phyloP scores from a whole-genome alignment of 1,140 invertebrate genomes.

The Heliconius nattereri region DNA sequence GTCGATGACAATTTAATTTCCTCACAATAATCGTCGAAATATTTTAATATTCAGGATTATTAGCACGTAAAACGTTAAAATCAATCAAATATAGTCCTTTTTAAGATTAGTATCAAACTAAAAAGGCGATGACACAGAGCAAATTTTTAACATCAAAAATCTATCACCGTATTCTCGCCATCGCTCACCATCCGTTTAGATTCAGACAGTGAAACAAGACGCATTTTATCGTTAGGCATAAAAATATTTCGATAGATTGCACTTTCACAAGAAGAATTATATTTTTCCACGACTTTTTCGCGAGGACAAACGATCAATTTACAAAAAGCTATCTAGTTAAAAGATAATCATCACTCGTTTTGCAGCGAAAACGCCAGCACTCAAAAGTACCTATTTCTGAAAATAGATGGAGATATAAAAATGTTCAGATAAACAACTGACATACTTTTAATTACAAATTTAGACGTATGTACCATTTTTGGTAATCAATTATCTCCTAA shows the following conservation, averaged over 20 bases:
- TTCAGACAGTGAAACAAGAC: constrained; percentile 69
- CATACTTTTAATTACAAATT: constrained; percentile 49
- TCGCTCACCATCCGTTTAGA: constrained; percentile 78
- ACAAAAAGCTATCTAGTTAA: constrained; percentile 74
- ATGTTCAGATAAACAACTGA: constrained; percentile 65
- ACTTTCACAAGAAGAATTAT: constrained; percentile 69
- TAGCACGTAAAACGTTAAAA: constrained; percentile 68
- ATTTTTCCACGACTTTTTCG: constrained; percentile 64
- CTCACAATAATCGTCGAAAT: constrained; percentile 67
- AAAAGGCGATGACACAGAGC: constrained; percentile 77
- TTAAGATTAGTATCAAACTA: constrained; percentile 66
- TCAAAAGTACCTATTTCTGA: constrained; percentile 81
- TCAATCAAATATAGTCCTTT: constrained; percentile 64
- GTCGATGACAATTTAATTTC: constrained; percentile 80
- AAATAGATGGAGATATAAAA: constrained; percentile 81
- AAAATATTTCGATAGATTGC: constrained; percentile 63
- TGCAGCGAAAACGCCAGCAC: constrained; percentile 80
- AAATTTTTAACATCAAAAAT: constrained; percentile 81
- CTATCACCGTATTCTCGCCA: constrained; percentile 80
- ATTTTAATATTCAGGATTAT: constrained; percentile 60
- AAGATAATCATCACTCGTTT: constrained; percentile 80
- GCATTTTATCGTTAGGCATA: constrained; percentile 74
- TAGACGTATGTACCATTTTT: neutral
- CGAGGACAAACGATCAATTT: constrained; percentile 76
- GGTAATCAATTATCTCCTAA: neutral